Evolutionary conservation across 2,797 vertebrate genomes (phyloP).

Genomic region (Orientallactaga sibirica): DNA sequence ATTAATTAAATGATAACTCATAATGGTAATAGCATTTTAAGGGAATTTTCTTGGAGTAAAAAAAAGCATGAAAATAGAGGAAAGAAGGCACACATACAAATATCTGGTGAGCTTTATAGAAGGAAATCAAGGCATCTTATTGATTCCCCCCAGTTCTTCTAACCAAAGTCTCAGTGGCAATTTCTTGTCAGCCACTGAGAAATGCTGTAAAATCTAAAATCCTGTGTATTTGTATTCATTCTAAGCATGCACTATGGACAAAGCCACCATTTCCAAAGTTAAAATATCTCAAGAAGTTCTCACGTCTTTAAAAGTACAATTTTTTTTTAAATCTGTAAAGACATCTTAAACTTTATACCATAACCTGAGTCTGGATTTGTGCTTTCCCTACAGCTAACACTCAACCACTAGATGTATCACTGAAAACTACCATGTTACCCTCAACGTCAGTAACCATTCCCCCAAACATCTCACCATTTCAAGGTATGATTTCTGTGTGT

Average conservation of each 20-base stretch:
- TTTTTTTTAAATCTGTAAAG: slow-evolving; percentile 26
- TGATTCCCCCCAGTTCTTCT: neutral
- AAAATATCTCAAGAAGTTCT: neutral
- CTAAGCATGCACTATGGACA: neutral
- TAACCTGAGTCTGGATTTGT: slow-evolving; percentile 38
- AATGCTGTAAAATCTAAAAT: slow-evolving; percentile 20
- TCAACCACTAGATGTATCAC: neutral
- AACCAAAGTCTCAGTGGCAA: neutral
- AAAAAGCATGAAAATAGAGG: neutral
- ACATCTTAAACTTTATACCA: slow-evolving; percentile 9
- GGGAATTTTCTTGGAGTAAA: neutral
- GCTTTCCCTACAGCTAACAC: slow-evolving; percentile 60
- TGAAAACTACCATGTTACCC: neutral
- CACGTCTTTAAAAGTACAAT: slow-evolving; percentile 21
- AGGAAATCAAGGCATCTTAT: neutral
- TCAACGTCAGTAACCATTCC: neutral
- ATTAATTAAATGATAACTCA: neutral
- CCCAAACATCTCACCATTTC: neutral
- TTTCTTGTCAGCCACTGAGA: neutral
- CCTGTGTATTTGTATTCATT: neutral
- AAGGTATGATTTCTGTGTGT: slow-evolving; percentile 55
- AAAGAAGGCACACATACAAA: neutral
- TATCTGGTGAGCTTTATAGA: neutral
- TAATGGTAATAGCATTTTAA: neutral
- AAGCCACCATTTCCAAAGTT: neutral